These are phyloP conservation scores for Nemoura dubitans DNA, from an alignment of 2,888 invertebrate genomes.

Conservation along the genomic window DNA sequence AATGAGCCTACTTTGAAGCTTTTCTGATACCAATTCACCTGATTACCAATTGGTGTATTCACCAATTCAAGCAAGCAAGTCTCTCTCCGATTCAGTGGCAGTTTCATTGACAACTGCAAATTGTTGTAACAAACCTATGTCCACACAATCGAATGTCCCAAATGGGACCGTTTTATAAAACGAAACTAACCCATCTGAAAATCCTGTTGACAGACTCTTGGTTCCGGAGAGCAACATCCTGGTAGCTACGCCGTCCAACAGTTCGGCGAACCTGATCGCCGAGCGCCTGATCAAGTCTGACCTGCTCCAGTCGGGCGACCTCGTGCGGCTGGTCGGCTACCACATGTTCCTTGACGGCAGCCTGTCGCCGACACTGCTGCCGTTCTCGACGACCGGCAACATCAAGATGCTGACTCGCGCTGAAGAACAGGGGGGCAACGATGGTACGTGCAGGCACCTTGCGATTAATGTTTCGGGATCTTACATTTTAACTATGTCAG, in stretches of 20 bases:
- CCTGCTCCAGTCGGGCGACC: constrained; percentile 72
- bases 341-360: constrained; percentile 69
- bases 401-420: constrained; percentile 27
- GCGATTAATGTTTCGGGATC: no score
- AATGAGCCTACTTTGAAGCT: no score
- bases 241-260: constrained; percentile 90
- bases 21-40: no score
- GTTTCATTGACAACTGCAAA: no score
- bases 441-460: constrained; percentile 52
- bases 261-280: constrained; percentile 87
- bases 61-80: no score
- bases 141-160: no score
- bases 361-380: constrained; percentile 72
- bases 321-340: constrained; percentile 79
- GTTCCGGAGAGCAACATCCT: constrained; percentile 66
- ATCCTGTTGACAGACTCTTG: not conserved
- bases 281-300: constrained; percentile 78
- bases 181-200: no score
- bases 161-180: no score
- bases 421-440: constrained; percentile 50
- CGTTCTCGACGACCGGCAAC: constrained; percentile 76
- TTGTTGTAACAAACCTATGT: no score
- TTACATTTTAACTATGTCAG: no score
- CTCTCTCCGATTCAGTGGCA: no score
- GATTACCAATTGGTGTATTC: no score